Percentiles rank a stretch among this genome's conserved stretches.
phyloP scores from a whole-genome alignment of 37 sponge, comb jelly and placozoan genomes.

The Petrosia ficiformis region DNA sequence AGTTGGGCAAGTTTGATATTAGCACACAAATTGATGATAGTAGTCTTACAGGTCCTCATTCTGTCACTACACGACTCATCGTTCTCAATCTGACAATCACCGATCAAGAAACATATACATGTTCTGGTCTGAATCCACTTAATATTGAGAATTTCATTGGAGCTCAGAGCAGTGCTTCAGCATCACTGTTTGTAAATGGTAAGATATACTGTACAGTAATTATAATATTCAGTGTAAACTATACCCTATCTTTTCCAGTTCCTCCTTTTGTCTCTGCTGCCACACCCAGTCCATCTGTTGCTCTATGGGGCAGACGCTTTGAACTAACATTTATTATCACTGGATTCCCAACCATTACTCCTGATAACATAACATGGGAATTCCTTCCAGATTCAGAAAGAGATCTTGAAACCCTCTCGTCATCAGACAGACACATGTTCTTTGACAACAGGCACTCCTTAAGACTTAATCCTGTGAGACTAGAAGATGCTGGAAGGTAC shows the following conservation, averaged over 20 bases:
- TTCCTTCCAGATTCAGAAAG: neutral
- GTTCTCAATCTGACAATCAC: slow-evolving; percentile 12
- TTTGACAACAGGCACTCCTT: neutral
- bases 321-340: neutral
- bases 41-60: neutral
- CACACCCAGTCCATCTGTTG: neutral
- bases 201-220: neutral
- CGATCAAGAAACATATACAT: slow-evolving; percentile 12
- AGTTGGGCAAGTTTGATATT: too few species aligned
- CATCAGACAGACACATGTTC: neutral
- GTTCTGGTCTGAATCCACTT: slow-evolving; percentile 8
- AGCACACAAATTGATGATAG: too few species aligned
- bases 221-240: too few species aligned
- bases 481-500: neutral
- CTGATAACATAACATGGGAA: neutral
- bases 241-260: neutral
- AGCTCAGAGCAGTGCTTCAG: neutral
- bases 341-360: neutral
- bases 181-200: neutral
- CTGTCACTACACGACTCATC: neutral
- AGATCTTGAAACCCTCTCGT: neutral
- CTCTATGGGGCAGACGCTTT: neutral
- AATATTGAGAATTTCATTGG: neutral
- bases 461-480: neutral
- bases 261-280: neutral